Conservation (phyloP, 2,113 vertebrate genomes). For the Salvator merianae region DNA sequence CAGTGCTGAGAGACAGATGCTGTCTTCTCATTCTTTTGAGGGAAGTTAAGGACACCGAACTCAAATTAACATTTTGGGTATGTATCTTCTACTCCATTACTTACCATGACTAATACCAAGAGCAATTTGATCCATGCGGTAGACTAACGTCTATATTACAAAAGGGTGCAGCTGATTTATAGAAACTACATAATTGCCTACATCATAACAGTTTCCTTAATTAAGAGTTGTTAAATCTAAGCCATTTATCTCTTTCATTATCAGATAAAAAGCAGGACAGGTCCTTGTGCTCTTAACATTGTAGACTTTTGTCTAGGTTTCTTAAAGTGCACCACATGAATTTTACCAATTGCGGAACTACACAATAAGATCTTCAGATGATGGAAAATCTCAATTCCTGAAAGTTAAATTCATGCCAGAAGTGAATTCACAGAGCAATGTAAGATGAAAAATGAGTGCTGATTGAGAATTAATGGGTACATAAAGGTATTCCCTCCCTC, state of each 20-base stretch:
- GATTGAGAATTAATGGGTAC: neutral
- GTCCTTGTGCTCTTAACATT: neutral
- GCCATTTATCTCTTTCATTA: neutral
- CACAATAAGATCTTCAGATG: conserved; percentile 27
- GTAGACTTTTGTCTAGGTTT: conserved; percentile 16
- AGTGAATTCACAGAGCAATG: conserved; percentile 4
- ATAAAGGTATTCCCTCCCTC: neutral
- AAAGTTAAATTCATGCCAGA: conserved; percentile 21
- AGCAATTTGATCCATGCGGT: conserved; percentile 14
- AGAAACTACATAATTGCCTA: conserved; percentile 19
- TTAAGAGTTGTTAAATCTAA: conserved; percentile 24
- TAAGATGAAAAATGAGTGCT: conserved; percentile 16
- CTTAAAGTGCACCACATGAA: conserved; percentile 21
- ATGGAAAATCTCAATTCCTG: conserved; percentile 18
- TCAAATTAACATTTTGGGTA: conserved; percentile 13
- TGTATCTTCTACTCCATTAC: neutral
- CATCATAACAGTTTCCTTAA: conserved; percentile 33
- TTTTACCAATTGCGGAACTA: conserved; percentile 18
- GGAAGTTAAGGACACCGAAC: conserved; percentile 25
- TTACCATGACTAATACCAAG: neutral
- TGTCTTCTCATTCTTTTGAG: conserved; percentile 14
- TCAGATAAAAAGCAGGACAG: neutral
- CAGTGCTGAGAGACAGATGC: neutral
- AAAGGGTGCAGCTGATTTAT: neutral
- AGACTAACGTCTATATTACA: conserved; percentile 21